Percentiles rank a stretch among this genome's conserved stretches.
Conservation (phyloP, 2,797 vertebrate genomes). For the Botia kubotai region DNA sequence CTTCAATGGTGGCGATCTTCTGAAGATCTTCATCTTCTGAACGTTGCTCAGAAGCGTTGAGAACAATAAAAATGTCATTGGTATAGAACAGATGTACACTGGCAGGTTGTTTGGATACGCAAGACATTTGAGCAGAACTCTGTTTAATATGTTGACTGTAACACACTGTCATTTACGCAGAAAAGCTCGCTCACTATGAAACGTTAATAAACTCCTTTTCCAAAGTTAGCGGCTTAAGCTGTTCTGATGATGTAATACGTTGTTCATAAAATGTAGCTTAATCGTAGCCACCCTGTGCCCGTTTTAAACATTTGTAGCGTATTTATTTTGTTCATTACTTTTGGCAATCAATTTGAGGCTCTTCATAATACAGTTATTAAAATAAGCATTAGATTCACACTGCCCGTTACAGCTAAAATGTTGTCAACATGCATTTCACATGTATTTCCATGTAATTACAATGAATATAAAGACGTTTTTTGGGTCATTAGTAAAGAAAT, state of each 20-base stretch:
- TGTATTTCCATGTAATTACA: no score
- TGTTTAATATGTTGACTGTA: not conserved
- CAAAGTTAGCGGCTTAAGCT: not conserved
- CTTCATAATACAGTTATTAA: not conserved
- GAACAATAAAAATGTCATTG: not conserved
- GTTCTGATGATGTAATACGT: not conserved
- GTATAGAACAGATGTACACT: not conserved
- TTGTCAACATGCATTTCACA: not conserved
- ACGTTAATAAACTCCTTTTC: not conserved
- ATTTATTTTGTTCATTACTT: not conserved
- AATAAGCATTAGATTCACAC: not conserved
- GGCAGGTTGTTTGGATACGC: not conserved
- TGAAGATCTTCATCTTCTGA: no score
- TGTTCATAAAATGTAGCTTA: not conserved
- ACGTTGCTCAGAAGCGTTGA: not conserved
- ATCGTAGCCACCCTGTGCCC: not conserved
- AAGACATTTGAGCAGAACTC: no score
- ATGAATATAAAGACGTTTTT: not conserved
- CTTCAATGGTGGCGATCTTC: constrained; percentile 82
- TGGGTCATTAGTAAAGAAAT: not conserved
- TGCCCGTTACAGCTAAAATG: not conserved
- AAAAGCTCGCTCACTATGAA: not conserved
- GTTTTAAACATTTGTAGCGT: not conserved
- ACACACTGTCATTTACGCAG: not conserved
- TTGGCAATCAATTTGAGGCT: not conserved